Evolutionary conservation across 2,113 vertebrate species (phyloP), one percentile per base, ranked within the genome.

Genomic region (Chunga burmeisteri): DNA sequence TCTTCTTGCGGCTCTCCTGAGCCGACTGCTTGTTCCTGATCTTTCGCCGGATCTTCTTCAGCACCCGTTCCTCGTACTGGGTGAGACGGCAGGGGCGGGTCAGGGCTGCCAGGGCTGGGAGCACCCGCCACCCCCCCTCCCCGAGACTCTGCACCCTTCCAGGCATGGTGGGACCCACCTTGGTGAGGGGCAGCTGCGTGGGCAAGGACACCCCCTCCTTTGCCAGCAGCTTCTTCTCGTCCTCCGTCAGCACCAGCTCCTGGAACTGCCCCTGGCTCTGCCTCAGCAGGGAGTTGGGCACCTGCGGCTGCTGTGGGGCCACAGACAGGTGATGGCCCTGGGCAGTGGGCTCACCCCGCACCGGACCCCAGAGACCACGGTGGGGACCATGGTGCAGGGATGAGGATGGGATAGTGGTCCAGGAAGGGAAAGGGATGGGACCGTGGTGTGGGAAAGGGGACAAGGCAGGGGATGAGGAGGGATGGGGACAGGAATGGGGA

Each of bases 1-100:
- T 99, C 98, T 99, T 99, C 95, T 99, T 99, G 72, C 99, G 97
- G 97, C 99, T 99, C 86, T 99, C 99, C 93, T 99, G 99, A 49
- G 99, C 99, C 0, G 99, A 99, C 93, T 98, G 99, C 70, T 99
- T 99, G 98, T 99, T 99, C 36, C 99, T 98, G 94, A 99, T 99
- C 98, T 99, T 99, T 88, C 99, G 93, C 18, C 99, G 98, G 96
- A 99, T 99, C 98, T 99, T 99, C 96, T 99, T 99, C 97, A 99
- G 98, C 94, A 99, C 96, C n/a, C 98, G 98, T 50, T 99, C 99
- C 95, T 99, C 99, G 18, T 98, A 98, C 99, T 99, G 97, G 88
- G 58, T 47, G 63, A 34, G 2, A 34, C 38, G 2, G 17, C n/a
- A n/a, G 44, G 34, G 2, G 9, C 30, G 32, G 27, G 47, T 40